These are phyloP conservation scores for Drosophila sordidapex DNA, from an alignment of 2,888 invertebrate species.

Conservation along the genomic window DNA sequence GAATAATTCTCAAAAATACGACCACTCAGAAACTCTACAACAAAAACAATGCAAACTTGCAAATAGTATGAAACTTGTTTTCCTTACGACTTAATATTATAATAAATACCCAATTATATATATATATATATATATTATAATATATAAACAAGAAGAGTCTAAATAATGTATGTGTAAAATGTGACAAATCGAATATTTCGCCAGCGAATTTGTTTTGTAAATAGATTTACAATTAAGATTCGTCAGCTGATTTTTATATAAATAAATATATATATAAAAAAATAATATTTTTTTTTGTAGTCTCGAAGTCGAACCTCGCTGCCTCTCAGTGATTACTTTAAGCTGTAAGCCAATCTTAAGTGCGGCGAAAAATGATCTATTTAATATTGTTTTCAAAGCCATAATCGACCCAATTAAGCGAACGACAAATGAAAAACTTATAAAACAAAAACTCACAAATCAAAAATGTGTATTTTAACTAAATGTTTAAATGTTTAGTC, in stretches of 20 bases:
- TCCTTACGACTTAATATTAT: slow-evolving; percentile 18
- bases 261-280: not conserved
- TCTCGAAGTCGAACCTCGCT: slow-evolving; percentile 81
- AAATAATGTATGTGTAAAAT: slow-evolving; percentile 30
- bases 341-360: slow-evolving; percentile 48
- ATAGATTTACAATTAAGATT: slow-evolving; percentile 48
- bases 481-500: slow-evolving; percentile 19
- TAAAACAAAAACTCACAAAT: slow-evolving; percentile 56
- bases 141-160: slow-evolving; percentile 31
- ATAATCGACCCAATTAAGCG: slow-evolving; percentile 49
- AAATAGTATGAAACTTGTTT: slow-evolving; percentile 46
- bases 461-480: slow-evolving; percentile 62
- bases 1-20: slow-evolving; percentile 73
- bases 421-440: slow-evolving; percentile 49
- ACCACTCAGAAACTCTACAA: slow-evolving; percentile 44
- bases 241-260: slow-evolving; percentile 15
- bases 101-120: not conserved
- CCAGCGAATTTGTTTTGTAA: slow-evolving; percentile 52
- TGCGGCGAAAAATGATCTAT: slow-evolving; percentile 27
- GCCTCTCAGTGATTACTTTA: slow-evolving; percentile 83
- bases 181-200: slow-evolving; percentile 55
- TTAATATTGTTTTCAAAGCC: slow-evolving; percentile 31
- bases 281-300: slow-evolving; percentile 18
- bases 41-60: slow-evolving; percentile 57
- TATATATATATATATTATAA: not conserved